Percentiles rank a stretch among this genome's conserved stretches.
These are phyloP conservation scores for Lamellibrachia columna DNA, from an alignment of 2,888 invertebrate genomes.

Conservation along the genomic window DNA sequence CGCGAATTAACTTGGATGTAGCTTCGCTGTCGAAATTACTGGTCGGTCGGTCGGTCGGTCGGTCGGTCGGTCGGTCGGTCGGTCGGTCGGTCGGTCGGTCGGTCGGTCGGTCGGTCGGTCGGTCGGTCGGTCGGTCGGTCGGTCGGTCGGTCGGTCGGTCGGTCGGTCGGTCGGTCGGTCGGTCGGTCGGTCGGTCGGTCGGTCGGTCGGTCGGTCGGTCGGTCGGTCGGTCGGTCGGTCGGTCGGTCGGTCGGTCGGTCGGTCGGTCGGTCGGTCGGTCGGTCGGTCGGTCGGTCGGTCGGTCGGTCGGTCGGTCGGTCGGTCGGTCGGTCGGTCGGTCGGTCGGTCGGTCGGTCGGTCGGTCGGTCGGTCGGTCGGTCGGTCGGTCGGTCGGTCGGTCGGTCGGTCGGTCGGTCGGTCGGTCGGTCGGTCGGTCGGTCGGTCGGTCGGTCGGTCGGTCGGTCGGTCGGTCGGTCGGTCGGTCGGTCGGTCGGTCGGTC, in stretches of 20 bases:
- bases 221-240: too few relatives aligned
- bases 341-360: background rate
- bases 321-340: background rate
- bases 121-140: too few relatives aligned
- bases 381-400: background rate
- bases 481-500: background rate
- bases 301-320: background rate
- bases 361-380: background rate
- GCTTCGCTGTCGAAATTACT: background rate
- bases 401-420: background rate
- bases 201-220: too few relatives aligned
- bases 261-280: too few relatives aligned
- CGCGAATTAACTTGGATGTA: slow-evolving; percentile 6
- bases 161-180: too few relatives aligned
- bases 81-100: too few relatives aligned
- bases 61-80: too few relatives aligned
- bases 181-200: too few relatives aligned
- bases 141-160: too few relatives aligned
- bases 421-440: background rate
- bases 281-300: background rate
- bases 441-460: background rate
- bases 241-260: too few relatives aligned
- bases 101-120: too few relatives aligned
- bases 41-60: background rate
- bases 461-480: background rate